Evolutionary conservation across 2,113 vertebrate genomes (phyloP).

Genomic region (Tricholaema leucomelas): DNA sequence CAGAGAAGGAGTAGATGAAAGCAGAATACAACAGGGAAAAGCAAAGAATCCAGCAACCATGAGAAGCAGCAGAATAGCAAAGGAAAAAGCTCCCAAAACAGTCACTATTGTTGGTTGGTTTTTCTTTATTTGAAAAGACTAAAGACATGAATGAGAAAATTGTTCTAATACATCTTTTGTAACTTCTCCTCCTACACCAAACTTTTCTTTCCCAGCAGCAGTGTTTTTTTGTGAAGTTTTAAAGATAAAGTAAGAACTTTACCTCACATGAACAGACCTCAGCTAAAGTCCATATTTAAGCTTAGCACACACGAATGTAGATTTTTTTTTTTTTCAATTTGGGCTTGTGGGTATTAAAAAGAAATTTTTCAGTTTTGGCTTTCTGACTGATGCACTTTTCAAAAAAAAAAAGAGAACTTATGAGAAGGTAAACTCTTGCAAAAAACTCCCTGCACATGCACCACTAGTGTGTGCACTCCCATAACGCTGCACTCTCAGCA

Average conservation of each 20-base stretch:
- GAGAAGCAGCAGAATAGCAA: background rate
- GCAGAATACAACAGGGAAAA: background rate
- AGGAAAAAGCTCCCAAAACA: background rate
- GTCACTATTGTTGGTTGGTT: background rate
- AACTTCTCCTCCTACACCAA: background rate
- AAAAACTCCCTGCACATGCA: background rate
- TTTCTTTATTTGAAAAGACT: background rate
- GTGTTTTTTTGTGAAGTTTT: background rate
- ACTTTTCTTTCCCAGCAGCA: background rate
- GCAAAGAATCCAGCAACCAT: background rate
- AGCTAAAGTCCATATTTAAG: background rate
- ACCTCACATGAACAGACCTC: background rate
- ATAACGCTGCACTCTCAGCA: background rate
- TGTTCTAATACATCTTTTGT: conserved; percentile 2
- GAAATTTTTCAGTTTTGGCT: background rate
- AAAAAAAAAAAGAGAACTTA: background rate
- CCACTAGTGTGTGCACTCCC: background rate
- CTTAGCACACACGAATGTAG: background rate
- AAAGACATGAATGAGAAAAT: background rate
- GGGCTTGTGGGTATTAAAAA: background rate
- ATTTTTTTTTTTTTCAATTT: conserved; percentile 21
- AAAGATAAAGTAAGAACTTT: background rate
- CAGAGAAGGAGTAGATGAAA: background rate
- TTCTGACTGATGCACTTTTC: background rate
- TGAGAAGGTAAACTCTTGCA: conserved; percentile 1